Conservation (phyloP, 2,888 invertebrate species). For the Trypoxylon attenuatum region DNA sequence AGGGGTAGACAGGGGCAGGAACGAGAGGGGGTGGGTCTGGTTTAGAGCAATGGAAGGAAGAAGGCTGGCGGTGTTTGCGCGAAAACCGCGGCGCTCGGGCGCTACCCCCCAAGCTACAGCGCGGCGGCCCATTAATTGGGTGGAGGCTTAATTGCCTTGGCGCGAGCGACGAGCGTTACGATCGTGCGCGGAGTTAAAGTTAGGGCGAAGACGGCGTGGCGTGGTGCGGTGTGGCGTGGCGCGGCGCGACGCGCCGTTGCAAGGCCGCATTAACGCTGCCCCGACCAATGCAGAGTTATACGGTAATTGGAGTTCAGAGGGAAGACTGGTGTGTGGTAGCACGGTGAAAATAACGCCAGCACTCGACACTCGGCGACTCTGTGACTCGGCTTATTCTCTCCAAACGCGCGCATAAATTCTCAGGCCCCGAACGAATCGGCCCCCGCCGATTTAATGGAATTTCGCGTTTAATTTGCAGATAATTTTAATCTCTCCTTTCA, state of each 20-base stretch:
- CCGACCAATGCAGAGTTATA: background rate
- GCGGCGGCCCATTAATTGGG: slow-evolving; percentile 65
- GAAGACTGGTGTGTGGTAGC: too few species aligned
- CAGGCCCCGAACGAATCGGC: background rate
- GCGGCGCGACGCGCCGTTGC: too few species aligned
- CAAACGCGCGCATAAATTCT: background rate
- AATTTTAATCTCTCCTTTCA: background rate
- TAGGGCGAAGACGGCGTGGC: slow-evolving; percentile 37
- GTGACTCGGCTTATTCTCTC: background rate
- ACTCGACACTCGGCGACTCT: background rate
- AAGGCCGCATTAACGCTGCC: slow-evolving; percentile 18
- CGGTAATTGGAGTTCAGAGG: background rate
- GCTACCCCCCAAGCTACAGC: slow-evolving; percentile 20
- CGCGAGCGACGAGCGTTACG: slow-evolving; percentile 70
- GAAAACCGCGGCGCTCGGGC: slow-evolving; percentile 20
- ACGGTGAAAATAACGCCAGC: background rate
- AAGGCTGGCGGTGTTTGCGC: slow-evolving; percentile 41
- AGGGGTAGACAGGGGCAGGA: background rate
- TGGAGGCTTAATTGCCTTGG: slow-evolving; percentile 70
- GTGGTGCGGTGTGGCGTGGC: too few species aligned
- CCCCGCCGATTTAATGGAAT: background rate
- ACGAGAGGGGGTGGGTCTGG: background rate
- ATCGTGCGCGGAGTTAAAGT: slow-evolving; percentile 66
- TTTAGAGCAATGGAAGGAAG: background rate
- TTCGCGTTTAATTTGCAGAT: background rate